Evolutionary conservation across 2,888 invertebrate species (phyloP), one percentile per base, ranked within the genome.

Genomic region (Nematopogon swammerdamellus): DNA sequence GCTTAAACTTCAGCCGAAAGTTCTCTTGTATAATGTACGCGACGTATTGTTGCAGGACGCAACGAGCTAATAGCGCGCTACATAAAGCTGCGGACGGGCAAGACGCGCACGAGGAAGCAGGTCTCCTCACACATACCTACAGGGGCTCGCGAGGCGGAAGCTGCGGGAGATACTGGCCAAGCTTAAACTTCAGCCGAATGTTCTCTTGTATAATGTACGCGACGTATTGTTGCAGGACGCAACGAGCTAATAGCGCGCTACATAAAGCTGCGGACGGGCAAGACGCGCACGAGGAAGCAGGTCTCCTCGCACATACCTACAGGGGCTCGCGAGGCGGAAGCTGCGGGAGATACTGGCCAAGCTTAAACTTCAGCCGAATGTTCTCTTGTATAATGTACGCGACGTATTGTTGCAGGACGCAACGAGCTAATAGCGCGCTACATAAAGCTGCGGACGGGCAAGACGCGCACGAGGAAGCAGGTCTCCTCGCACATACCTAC

Each of bases 401-500:
- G n/a, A n/a, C n/a, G n/a, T n/a, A n/a, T n/a, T n/a, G 86, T 86
- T 96, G 64, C 97, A 97, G 91, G 96, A 95, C 85, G 92, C 92
- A 79, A 88, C 91, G 86, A 99, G 86, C 83, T 99, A 73, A 99
- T 99, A 82, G 99, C 99, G 62, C 88, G 99, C 68, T 99, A 99
- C 83, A 99, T 99, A 74, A 99, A 99, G 85, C 84, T 99, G 69
- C n/a, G n/a, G n/a, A n/a, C n/a, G n/a, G n/a, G n/a, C n/a, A n/a
- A n/a, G n/a, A n/a, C n/a, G n/a, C n/a, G n/a, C n/a, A n/a, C n/a
- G n/a, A n/a, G n/a, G n/a, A n/a, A n/a, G n/a, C n/a, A n/a, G n/a
- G n/a, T n/a, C 66, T 98, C 98, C 64, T 98, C 97, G 65, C 99
- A 99, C 80, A 99, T 99, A n/a, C n/a, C n/a, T n/a, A 79, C 99